Evolutionary conservation across 2,888 invertebrate genomes (phyloP), one percentile per base, ranked within the genome.

Genomic region (Hypolimnas misippus): DNA sequence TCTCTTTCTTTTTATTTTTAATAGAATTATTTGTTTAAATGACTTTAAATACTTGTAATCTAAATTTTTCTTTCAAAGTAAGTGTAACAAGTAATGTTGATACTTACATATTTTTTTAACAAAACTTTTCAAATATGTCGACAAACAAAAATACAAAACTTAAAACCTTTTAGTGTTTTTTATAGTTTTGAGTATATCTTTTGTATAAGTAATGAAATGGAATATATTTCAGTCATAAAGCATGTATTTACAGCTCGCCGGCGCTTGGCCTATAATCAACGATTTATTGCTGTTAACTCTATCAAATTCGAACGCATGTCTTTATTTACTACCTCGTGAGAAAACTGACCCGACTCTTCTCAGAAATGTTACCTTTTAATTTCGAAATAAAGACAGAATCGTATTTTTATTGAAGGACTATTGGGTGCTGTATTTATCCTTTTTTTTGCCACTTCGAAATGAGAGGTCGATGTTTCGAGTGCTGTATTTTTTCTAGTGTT

Each of bases 321-420:
- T 76, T 76, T 71, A 74, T 76, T 77, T 76, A 76, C 75, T 70
- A 70, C 72, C 70, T 70, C 89, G 89, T 89, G 89, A 89, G 90
- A 90, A 88, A 84, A 81, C 74, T 69, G 70, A 73, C 73, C 72
- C 71, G 68, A 65, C 74, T 73, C 73, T 90, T 90, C 90, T 78
- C 66, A 84, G 90, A 90, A 90, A 75, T 79, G 77, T 81, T 79
- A 75, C 83, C 82, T 83, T 87, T 87, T 86, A 86, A 87, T 86
- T 87, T 83, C 79, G 75, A 85, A 87, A 89, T 88, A 86, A 87
- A 87, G 84, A 83, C 83, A 82, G 82, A 87, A 83, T 82, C 81
- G 82, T 80, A 80, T 81, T 85, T 90, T 89, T 90, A 90, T 90
- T 88, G 86, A 76, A 78, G 75, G 75, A 79, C 81, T 83, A 83